Conservation (phyloP, 1,140 invertebrate species). For the Papilio machaon region DNA sequence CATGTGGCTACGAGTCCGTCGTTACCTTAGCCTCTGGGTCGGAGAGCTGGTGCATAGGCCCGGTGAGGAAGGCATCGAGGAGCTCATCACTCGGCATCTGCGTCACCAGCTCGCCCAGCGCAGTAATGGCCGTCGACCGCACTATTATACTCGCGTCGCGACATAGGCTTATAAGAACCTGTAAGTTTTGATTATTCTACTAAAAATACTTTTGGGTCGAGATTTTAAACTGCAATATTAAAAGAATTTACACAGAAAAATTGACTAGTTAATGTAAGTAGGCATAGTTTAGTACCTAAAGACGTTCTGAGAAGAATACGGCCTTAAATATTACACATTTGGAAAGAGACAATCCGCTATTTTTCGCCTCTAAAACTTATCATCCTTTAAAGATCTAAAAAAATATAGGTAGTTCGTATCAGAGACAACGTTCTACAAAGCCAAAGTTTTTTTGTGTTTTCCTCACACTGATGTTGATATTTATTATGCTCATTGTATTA, state of each 20-base stretch:
- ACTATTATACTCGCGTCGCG: slow-evolving; percentile 76
- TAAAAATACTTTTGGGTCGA: not conserved
- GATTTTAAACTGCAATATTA: not conserved
- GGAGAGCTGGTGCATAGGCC: slow-evolving; percentile 73
- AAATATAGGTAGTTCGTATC: no score
- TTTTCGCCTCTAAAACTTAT: no score
- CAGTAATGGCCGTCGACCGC: slow-evolving; percentile 63
- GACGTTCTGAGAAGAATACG: no score
- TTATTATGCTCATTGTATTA: no score
- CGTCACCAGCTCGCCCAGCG: slow-evolving; percentile 62
- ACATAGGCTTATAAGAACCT: slow-evolving; percentile 71
- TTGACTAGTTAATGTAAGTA: no score
- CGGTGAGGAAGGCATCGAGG: slow-evolving; percentile 71
- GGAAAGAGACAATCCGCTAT: no score
- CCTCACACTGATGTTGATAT: no score
- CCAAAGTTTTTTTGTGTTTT: not conserved
- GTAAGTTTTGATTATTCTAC: not conserved
- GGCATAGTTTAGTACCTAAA: no score
- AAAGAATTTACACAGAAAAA: not conserved
- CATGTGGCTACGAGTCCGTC: no score
- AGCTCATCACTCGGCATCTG: slow-evolving; percentile 47
- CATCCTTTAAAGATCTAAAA: no score
- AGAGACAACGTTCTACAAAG: not conserved
- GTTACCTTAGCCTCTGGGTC: slow-evolving; percentile 73
- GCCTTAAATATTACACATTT: no score